Conservation (phyloP, 2,797 vertebrate species). For the Rhincodon typus region DNA sequence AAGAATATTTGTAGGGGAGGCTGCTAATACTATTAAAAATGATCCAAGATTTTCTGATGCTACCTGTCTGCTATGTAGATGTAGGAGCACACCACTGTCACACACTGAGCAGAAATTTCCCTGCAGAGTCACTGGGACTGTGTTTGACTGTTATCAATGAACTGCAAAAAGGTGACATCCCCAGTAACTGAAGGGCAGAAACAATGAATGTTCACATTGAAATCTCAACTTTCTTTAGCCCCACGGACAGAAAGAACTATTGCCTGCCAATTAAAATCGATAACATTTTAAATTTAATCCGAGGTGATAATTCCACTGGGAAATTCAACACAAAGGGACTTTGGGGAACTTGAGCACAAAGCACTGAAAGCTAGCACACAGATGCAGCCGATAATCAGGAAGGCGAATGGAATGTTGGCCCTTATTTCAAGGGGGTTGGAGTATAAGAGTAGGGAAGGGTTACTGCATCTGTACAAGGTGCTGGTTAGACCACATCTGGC, state of each 20-base stretch:
- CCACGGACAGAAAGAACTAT: neutral
- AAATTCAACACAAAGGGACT: neutral
- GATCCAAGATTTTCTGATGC: conserved; percentile 47
- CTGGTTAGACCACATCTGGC: too few species aligned
- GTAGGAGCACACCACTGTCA: neutral
- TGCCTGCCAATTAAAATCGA: neutral
- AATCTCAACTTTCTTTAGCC: neutral
- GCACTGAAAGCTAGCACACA: too few species aligned
- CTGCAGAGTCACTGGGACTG: neutral
- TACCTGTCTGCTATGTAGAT: neutral
- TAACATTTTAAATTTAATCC: neutral
- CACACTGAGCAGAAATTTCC: neutral
- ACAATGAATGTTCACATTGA: neutral
- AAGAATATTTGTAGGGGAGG: conserved; percentile 46
- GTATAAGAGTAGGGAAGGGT: too few species aligned
- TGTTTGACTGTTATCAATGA: neutral
- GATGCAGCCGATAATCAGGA: too few species aligned
- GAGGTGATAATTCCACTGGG: neutral
- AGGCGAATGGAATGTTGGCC: too few species aligned
- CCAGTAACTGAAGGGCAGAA: neutral
- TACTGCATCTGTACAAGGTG: too few species aligned
- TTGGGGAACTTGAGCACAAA: too few species aligned
- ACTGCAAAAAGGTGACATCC: neutral
- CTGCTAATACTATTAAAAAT: conserved; percentile 52
- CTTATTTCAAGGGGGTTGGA: too few species aligned